Conservation (phyloP, 2,888 invertebrate genomes). For the Gisinianus flammeolus region DNA sequence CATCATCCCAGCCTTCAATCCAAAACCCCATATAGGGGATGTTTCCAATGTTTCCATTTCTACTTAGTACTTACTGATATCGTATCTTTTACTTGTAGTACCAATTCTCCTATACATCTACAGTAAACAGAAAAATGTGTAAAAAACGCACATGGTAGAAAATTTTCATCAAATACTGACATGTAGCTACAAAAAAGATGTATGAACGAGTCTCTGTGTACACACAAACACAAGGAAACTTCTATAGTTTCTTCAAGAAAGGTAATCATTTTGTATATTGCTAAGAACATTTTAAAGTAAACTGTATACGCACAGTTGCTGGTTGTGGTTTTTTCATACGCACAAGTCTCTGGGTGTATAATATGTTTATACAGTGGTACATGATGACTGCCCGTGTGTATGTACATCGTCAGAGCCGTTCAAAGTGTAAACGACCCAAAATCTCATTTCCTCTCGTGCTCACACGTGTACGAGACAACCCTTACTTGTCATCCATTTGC, state of each 20-base stretch:
- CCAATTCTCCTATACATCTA: neutral
- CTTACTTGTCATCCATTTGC: conserved; percentile 16
- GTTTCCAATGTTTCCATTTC: neutral
- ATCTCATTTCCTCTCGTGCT: conserved; percentile 52
- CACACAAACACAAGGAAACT: neutral
- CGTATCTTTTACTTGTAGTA: neutral
- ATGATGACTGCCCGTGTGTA: neutral
- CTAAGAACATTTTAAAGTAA: neutral
- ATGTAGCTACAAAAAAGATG: neutral
- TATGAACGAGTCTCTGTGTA: neutral
- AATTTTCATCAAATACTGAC: neutral
- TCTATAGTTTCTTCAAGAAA: neutral
- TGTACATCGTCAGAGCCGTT: neutral
- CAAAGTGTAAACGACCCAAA: conserved; percentile 54
- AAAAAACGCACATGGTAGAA: no score
- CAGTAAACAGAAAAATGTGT: neutral
- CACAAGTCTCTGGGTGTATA: neutral
- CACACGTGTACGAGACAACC: conserved; percentile 36
- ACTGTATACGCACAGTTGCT: neutral
- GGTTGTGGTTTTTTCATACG: neutral
- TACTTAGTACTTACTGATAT: neutral
- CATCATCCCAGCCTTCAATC: neutral
- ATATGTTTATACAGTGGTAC: neutral
- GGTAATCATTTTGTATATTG: neutral
- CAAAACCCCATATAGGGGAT: neutral